Evolutionary conservation across 2,888 invertebrate species (phyloP), one percentile per base, ranked within the genome.

Genomic region (Synanthedon formicaeformis): DNA sequence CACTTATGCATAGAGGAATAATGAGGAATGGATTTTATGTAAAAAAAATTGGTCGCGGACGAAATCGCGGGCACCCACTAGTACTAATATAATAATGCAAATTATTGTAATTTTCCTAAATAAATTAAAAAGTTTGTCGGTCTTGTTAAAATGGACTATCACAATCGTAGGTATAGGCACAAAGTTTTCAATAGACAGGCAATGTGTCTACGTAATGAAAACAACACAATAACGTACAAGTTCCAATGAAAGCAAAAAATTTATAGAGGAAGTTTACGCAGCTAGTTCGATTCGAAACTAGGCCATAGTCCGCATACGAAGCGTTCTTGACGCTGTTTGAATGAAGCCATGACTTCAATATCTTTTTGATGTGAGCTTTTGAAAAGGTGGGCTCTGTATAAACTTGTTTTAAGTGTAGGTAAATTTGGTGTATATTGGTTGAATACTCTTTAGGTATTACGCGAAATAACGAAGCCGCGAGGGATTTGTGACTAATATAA

Each of bases 401-500:
- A 48, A 50, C 40, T 51, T 27, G 51, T 34, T 45, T 45, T n/a
- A 41, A 10, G 50, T 59, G 54, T 61, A 53, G 41, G n/a, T 16
- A 41, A 23, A 52, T 12, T 34, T 27, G 50, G 12, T 12, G 23
- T 49, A 57, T 54, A 55, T 55, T 57, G 52, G 57, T 60, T 63
- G 56, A 53, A 52, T 51, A 50, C 56, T 58, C 51, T 55, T 58
- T 55, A 59, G 51, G 51, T 56, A 58, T 52, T 58, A 56, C 53
- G 50, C 54, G 52, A 55, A 57, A 62, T 67, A 71, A 67, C 66
- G 54, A 64, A 63, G 61, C 58, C 69, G 58, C 62, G 51, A 51
- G 68, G 68, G 71, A 65, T 65, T 66, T 63, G 67, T 63, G 60
- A 63, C 64, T 66, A 69, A 71, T 67, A 67, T 65, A 67, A 71